Evolutionary conservation across 2,888 invertebrate genomes (phyloP).

Genomic region (Junonia oenone): DNA sequence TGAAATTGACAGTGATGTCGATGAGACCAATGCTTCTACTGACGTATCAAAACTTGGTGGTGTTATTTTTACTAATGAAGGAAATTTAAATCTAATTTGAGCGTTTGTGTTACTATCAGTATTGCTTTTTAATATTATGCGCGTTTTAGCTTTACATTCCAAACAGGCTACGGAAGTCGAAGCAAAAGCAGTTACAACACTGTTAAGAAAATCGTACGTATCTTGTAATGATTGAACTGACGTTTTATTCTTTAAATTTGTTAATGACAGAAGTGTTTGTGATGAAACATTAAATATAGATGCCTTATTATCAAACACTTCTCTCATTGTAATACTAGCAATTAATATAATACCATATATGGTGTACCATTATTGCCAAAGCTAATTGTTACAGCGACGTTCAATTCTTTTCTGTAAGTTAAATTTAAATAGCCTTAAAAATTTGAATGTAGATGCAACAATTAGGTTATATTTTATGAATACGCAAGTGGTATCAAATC

Average conservation of each 20-base stretch:
- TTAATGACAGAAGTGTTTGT: constrained; percentile 5
- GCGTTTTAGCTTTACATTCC: background rate
- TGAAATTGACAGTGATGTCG: constrained; percentile 19
- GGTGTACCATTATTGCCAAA: background rate
- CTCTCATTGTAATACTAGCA: constrained; percentile 6
- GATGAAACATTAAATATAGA: background rate
- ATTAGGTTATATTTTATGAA: no score
- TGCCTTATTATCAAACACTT: constrained; percentile 1
- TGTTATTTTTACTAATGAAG: constrained; percentile 38
- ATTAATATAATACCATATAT: constrained; percentile 8
- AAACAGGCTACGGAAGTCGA: background rate
- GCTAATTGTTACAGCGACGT: constrained; percentile 3
- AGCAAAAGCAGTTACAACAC: constrained; percentile 3
- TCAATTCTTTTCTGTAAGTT: background rate
- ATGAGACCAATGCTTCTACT: background rate
- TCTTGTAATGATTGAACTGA: background rate
- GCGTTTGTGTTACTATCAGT: constrained; percentile 54
- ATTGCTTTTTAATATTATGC: constrained; percentile 50
- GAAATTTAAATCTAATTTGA: constrained; percentile 62
- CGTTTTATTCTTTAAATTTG: constrained; percentile 6
- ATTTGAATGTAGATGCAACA: constrained; percentile 28
- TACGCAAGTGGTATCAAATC: constrained; percentile 16
- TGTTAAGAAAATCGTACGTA: background rate
- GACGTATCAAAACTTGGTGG: background rate
- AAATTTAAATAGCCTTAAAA: background rate